A percentile compares a stretch with the other conserved stretches of the same genome.
These are phyloP conservation scores for Pyrrhia umbra DNA, from an alignment of 2,888 invertebrate species.

Conservation along the genomic window DNA sequence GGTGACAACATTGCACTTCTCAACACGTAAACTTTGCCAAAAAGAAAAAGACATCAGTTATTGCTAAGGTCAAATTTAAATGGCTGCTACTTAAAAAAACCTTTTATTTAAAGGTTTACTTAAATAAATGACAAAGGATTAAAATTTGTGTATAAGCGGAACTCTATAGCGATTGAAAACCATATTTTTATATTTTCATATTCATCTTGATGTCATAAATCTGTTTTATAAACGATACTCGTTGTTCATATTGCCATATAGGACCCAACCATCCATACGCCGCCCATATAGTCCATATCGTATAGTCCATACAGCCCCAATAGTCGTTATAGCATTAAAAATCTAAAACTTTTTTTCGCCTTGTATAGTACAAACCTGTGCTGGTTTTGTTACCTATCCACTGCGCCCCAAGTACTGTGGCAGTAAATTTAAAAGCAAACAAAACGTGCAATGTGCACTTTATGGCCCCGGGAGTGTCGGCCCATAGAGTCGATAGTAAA, in stretches of 20 bases:
- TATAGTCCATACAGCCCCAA: too few relatives aligned
- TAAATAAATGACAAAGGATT: too few relatives aligned
- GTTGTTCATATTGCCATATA: constrained; percentile 18
- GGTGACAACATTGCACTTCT: background rate
- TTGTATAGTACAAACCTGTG: constrained; percentile 5
- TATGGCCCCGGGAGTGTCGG: constrained; percentile 63
- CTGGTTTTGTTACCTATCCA: constrained; percentile 51
- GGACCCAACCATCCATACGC: constrained; percentile 14
- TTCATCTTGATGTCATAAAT: constrained; percentile 15
- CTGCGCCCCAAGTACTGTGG: constrained; percentile 51
- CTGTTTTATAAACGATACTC: constrained; percentile 27
- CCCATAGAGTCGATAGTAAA: constrained; percentile 67
- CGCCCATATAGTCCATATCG: constrained; percentile 23
- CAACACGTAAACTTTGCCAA: background rate
- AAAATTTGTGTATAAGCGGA: too few relatives aligned
- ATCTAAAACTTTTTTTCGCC: constrained; percentile 23
- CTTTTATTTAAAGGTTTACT: too few relatives aligned
- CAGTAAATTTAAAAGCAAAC: constrained; percentile 67
- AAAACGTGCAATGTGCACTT: constrained; percentile 71
- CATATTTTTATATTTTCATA: constrained; percentile 4
- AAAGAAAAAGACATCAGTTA: too few relatives aligned
- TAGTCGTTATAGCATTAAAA: constrained; percentile 28
- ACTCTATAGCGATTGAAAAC: too few relatives aligned
- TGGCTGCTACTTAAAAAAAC: too few relatives aligned
- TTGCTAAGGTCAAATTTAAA: too few relatives aligned